A percentile compares a stretch with the other conserved stretches of the same genome.
Conservation (phyloP, 2,888 invertebrate genomes). For the Rhogogaster chlorosoma region DNA sequence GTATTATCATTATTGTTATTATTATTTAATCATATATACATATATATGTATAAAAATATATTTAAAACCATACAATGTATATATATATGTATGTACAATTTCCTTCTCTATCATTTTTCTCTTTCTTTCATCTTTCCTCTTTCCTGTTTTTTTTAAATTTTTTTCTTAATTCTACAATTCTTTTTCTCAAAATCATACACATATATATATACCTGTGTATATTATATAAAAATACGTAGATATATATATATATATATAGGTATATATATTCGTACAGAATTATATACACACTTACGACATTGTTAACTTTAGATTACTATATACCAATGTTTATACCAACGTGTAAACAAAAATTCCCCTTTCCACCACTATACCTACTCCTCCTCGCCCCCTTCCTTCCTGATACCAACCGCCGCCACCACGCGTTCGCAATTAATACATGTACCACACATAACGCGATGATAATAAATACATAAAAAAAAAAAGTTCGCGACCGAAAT, state of each 20-base stretch:
- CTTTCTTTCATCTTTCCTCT: no score
- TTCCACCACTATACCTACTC: neutral
- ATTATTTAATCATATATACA: neutral
- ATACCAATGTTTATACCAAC: conserved; percentile 1
- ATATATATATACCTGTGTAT: neutral
- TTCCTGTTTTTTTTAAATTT: no score
- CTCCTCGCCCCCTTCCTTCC: neutral
- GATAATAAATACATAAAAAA: neutral
- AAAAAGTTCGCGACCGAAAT: neutral
- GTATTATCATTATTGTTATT: neutral
- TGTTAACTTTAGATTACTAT: neutral
- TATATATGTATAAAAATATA: neutral
- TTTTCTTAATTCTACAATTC: no score
- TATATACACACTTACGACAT: neutral
- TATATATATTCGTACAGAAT: neutral
- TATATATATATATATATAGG: neutral
- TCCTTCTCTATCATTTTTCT: no score
- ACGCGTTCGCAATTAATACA: conserved; percentile 6
- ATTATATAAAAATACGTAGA: neutral
- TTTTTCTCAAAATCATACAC: neutral
- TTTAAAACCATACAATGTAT: neutral
- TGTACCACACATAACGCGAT: neutral
- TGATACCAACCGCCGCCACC: neutral
- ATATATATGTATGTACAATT: neutral
- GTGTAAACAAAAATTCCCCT: neutral